Evolutionary conservation across 2,113 vertebrate genomes (phyloP).

Genomic region (Acrocephalus kingi): DNA sequence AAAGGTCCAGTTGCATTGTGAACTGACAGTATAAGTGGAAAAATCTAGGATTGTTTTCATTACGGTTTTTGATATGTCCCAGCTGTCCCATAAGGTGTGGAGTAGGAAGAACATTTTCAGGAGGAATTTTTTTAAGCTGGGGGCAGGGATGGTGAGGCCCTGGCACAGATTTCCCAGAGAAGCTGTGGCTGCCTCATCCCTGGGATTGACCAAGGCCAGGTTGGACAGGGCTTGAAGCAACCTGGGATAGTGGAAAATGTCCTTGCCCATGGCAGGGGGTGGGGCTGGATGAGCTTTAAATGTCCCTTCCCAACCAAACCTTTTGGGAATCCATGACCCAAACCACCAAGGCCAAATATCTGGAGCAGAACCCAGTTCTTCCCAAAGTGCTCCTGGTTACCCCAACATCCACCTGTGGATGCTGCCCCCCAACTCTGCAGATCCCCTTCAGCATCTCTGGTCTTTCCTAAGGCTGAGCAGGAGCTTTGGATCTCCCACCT

Average conservation of each 20-base stretch:
- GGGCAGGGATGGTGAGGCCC: fast-evolving
- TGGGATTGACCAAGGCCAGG: not conserved
- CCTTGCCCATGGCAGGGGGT: not conserved
- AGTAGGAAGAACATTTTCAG: not conserved
- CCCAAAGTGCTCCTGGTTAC: not conserved
- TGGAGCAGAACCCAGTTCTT: not conserved
- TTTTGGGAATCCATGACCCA: not conserved
- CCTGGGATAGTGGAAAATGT: not conserved
- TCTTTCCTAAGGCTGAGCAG: not conserved
- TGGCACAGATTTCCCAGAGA: not conserved
- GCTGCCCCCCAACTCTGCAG: not conserved
- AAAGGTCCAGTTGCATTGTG: not conserved
- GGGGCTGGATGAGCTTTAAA: not conserved
- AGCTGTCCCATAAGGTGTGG: not conserved
- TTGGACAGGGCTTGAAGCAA: fast-evolving
- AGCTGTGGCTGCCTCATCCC: not conserved
- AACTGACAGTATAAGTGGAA: not conserved
- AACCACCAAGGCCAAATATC: not conserved
- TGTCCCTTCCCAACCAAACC: not conserved
- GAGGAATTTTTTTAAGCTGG: not conserved
- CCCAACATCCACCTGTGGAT: fast-evolving
- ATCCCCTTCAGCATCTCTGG: not conserved
- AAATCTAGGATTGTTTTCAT: not conserved
- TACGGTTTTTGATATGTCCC: not conserved
- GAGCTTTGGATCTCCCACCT: not conserved